Evolutionary conservation across 64 coral and sea anemone genomes (phyloP), one percentile per base, ranked within the genome.

Genomic region (Actinia tenebrosa): DNA sequence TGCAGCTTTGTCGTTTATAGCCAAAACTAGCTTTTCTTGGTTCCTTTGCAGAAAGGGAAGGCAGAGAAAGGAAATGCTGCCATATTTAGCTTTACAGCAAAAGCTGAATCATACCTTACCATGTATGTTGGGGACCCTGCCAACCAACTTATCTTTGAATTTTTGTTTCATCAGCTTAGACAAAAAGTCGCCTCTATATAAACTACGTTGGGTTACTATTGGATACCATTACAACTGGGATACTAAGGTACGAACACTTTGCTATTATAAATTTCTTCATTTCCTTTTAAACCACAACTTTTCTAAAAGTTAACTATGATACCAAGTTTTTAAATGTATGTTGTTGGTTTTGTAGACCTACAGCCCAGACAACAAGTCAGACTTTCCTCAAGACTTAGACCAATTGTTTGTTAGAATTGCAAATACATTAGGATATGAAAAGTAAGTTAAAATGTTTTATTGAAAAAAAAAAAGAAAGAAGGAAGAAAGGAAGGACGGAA

Each of bases 141-240:
- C 63, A 66, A 4, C 7, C 54, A 52, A 2, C 47, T 59, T 60
- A 87, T 56, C 20, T 66, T 66, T 61, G 59, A 16, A 16, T 86
- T 18, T 14, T 66, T 86, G 37, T 60, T 45, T 61, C 45, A 30
- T 44, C n/a, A 86, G 53, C 30, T 79, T 47, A 56, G 15, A 84
- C 77, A 71, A 91, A 47, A 62, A 86, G 79, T 79, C 68, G 53
- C 78, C 86, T 53, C 56, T 93, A 15, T 89, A 93, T 59, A 89
- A 89, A 81, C 88, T 89, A 20, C 56, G 92, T 44, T 93, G 92
- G 92, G 92, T 93, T 44, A 93, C 91, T 19, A 15, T 93, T 23
- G 91, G 91, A 10, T 93, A 88, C 42, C 91, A 93, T 71, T 93
- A 93, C 45, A 79, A 93, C 91, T 93, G 91, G 91, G 56, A 93